These are phyloP conservation scores for Tympanuchus pallidicinctus DNA, from an alignment of 2,113 vertebrate species.

Conservation along the genomic window DNA sequence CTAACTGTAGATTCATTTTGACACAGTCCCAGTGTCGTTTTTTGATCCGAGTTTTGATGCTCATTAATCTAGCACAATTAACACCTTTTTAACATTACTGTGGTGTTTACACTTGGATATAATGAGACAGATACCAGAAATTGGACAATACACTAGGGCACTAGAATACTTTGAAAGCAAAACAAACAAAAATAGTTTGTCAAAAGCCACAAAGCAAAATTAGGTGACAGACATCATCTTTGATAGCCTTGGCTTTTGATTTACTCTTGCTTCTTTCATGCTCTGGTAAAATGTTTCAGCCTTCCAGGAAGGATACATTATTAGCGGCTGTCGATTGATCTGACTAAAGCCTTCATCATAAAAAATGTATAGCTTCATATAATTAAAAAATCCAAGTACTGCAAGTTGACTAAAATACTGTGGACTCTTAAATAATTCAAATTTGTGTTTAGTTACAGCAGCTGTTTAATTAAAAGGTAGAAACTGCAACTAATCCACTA, in stretches of 20 bases:
- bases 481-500: conserved; percentile 84
- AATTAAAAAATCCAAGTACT: conserved; percentile 78
- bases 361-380: conserved; percentile 79
- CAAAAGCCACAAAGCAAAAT: conserved; percentile 12
- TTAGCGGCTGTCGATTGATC: conserved; percentile 69
- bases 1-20: neutral
- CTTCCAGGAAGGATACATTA: conserved; percentile 67
- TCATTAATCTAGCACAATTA: conserved; percentile 3
- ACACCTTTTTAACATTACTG: neutral
- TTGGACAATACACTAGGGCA: neutral
- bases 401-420: conserved; percentile 74
- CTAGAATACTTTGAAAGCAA: neutral
- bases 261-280: conserved; percentile 61
- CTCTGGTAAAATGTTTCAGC: conserved; percentile 55
- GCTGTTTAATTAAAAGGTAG: conserved; percentile 88
- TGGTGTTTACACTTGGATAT: conserved; percentile 4
- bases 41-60: neutral
- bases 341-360: conserved; percentile 76
- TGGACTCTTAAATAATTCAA: conserved; percentile 84
- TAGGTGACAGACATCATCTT: conserved; percentile 15
- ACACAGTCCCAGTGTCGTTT: neutral
- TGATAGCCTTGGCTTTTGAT: conserved; percentile 58
- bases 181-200: neutral
- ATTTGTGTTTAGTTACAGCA: conserved; percentile 78
- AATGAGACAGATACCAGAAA: conserved; percentile 10